phyloP scores from a whole-genome alignment of 2,888 invertebrate species.

The Abrostola tripartita region DNA sequence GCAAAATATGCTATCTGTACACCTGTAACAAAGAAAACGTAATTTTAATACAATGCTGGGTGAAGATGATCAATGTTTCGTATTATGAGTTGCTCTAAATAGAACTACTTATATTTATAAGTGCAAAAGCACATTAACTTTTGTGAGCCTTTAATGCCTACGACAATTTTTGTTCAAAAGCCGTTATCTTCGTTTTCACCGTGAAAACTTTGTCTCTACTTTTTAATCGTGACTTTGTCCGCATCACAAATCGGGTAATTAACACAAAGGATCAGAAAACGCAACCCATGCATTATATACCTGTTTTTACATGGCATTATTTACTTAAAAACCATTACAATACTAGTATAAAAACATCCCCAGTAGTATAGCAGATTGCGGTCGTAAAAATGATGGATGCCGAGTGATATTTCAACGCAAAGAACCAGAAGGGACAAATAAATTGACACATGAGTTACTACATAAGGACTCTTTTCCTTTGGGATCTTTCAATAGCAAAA shows the following conservation, averaged over 20 bases:
- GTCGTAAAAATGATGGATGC: constrained; percentile 43
- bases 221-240: too few relatives aligned
- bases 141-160: too few relatives aligned
- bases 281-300: too few relatives aligned
- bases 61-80: background rate
- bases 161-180: too few relatives aligned
- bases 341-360: background rate
- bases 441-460: constrained; percentile 46
- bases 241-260: too few relatives aligned
- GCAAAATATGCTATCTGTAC: constrained; percentile 94
- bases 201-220: too few relatives aligned
- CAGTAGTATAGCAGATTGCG: constrained; percentile 4
- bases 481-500: constrained; percentile 14
- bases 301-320: too few relatives aligned
- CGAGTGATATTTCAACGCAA: constrained; percentile 40
- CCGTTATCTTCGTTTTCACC: too few relatives aligned
- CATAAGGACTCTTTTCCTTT: constrained; percentile 27
- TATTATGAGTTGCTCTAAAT: background rate
- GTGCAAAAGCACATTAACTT: too few relatives aligned
- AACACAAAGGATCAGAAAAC: too few relatives aligned
- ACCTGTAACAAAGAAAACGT: constrained; percentile 89
- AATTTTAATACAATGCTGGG: constrained; percentile 11
- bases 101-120: too few relatives aligned
- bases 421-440: constrained; percentile 43
- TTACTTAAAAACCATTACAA: too few relatives aligned